A percentile compares a stretch with the other conserved stretches of the same genome.
These are phyloP conservation scores for Petaurus breviceps DNA, from an alignment of 2,113 vertebrate species.

Conservation along the genomic window DNA sequence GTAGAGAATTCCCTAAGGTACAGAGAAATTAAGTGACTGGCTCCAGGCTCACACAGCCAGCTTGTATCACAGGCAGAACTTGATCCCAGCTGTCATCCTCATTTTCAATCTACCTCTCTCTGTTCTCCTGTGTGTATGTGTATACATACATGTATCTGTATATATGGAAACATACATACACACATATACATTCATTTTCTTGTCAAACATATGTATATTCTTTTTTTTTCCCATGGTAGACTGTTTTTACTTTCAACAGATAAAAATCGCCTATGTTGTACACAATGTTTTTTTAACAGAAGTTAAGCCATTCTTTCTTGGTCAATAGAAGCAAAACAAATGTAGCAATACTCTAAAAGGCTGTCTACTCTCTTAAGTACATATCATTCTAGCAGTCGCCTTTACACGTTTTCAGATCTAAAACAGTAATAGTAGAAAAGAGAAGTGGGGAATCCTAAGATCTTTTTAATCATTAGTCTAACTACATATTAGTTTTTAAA, in stretches of 20 bases:
- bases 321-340: neutral
- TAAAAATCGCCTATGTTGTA: neutral
- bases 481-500: too few relatives aligned
- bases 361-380: neutral
- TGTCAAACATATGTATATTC: neutral
- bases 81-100: neutral
- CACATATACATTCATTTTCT: too few relatives aligned
- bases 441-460: neutral
- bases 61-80: too few relatives aligned
- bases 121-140: neutral
- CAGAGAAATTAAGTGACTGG: conserved; percentile 1
- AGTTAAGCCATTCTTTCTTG: conserved; percentile 24
- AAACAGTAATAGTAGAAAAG: neutral
- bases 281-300: conserved; percentile 13
- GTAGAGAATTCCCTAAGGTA: conserved; percentile 37
- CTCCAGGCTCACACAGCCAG: neutral
- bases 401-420: neutral
- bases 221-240: too few relatives aligned
- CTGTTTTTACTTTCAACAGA: conserved; percentile 14
- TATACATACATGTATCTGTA: too few relatives aligned
- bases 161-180: too few relatives aligned
- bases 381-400: neutral
- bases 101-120: neutral
- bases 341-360: neutral
- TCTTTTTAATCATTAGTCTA: neutral